Evolutionary conservation across 2,797 vertebrate genomes (phyloP), one percentile per base, ranked within the genome.

Genomic region (Lerista edwardsae): DNA sequence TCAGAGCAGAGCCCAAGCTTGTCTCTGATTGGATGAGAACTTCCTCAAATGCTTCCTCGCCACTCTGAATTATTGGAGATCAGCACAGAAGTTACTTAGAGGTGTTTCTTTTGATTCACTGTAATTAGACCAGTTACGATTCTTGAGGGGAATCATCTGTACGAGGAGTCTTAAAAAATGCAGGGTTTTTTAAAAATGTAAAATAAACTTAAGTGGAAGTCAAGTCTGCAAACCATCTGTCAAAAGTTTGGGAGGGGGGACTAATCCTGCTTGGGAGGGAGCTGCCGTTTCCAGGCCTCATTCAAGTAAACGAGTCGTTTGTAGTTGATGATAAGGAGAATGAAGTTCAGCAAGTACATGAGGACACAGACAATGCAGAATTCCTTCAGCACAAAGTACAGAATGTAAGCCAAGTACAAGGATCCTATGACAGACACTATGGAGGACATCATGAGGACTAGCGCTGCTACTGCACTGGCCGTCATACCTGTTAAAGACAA

Each of bases 261-360:
- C 97, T 94, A 99, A 96, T 99, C 98, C 97, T 97, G 96, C 95
- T 99, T 99, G 91, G 95, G 97, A 94, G 97, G 97, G 91, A 99
- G 97, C 92, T 99, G 97, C 96, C 96, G 97, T 96, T 99, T 99
- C 98, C 98, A 99, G 94, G 98, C 98, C 93, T 99, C 98, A 3
- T 99, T 99, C 98, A 99, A 99, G 98, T 99, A 99, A 97, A 99
- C 98, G 95, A 99, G 97, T 97, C 99, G 98, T 97, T 99, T 99
- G 97, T 99, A 99, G 97, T 99, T 99, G 97, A 99, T 96, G 93
- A 98, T 97, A 94, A 99, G 97, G 94, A 99, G 98, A 96, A 99
- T 97, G 97, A 99, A 97, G 98, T 99, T 99, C 98, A 99, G 98
- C 95, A 96, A 95, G 2, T 99, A 99, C 72, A 98, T 99, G 97